Conservation (phyloP, 2,797 vertebrate genomes). For the Acomys russatus region DNA sequence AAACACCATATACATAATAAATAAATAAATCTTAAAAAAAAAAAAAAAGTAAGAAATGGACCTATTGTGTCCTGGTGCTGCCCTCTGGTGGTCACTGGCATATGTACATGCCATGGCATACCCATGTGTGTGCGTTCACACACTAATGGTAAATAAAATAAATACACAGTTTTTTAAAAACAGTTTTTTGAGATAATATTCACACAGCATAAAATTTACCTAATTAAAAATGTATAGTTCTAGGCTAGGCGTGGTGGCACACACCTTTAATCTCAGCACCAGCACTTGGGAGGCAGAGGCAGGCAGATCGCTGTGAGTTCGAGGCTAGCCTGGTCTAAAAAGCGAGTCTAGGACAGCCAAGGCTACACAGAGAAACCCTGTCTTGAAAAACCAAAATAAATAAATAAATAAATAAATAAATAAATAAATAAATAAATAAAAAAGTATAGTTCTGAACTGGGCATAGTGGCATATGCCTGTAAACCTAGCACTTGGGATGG, state of each 20-base stretch:
- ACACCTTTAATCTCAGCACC: neutral
- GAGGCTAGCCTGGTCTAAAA: too few species aligned
- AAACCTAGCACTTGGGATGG: neutral
- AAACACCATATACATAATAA: too few species aligned
- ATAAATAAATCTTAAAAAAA: too few species aligned
- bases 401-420: too few species aligned
- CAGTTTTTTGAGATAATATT: neutral
- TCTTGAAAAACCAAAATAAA: too few species aligned
- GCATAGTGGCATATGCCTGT: neutral
- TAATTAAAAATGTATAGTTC: slow-evolving; percentile 38
- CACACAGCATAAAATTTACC: neutral
- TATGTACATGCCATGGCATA: neutral
- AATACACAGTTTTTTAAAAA: neutral
- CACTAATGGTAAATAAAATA: neutral
- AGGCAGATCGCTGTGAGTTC: neutral
- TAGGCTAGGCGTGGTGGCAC: neutral
- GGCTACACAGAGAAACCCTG: too few species aligned
- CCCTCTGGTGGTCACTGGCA: slow-evolving; percentile 59
- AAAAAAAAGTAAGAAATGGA: neutral
- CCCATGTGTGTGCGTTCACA: too few species aligned
- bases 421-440: too few species aligned
- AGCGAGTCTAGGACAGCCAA: too few species aligned
- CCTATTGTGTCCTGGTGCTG: slow-evolving; percentile 1
- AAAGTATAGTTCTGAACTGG: neutral
- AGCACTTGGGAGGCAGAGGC: neutral